phyloP scores from a whole-genome alignment of 2,888 invertebrate species.

The Caradrina clavipalpis region DNA sequence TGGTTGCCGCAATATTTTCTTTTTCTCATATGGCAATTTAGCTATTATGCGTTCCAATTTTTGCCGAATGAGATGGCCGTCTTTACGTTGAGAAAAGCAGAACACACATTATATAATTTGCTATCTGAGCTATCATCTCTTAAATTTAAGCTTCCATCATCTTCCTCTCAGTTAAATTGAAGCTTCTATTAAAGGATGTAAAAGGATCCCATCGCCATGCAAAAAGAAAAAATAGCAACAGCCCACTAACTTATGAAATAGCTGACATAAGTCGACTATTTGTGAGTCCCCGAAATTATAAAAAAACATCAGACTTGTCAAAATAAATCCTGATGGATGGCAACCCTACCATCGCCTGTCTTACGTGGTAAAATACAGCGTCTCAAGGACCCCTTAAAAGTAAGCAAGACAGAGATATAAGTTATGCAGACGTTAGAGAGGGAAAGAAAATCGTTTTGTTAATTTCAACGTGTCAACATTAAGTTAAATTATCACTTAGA shows the following conservation, averaged over 20 bases:
- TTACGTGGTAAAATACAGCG: constrained; percentile 56
- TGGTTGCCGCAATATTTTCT: background rate
- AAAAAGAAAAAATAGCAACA: background rate
- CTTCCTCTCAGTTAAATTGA: no score
- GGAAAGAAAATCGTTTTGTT: constrained; percentile 34
- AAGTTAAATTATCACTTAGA: constrained; percentile 50
- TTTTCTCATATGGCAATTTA: background rate
- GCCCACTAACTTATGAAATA: constrained; percentile 10
- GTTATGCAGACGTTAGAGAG: constrained; percentile 14
- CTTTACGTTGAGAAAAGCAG: no score
- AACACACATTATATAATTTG: no score
- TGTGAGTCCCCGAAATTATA: constrained; percentile 7
- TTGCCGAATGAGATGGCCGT: background rate
- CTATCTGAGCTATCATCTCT: no score
- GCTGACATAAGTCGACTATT: constrained; percentile 16
- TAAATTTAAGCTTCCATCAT: no score
- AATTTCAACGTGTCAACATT: constrained; percentile 53
- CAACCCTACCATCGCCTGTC: constrained; percentile 48
- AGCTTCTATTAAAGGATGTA: background rate
- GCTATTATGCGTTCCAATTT: background rate
- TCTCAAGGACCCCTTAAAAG: constrained; percentile 54
- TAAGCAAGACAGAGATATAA: constrained; percentile 37
- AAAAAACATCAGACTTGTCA: constrained; percentile 21
- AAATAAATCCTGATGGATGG: constrained; percentile 32
- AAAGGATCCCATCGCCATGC: background rate